These are phyloP conservation scores for Chamaetylas fuelleborni DNA, from an alignment of 2,113 vertebrate species.

Conservation along the genomic window DNA sequence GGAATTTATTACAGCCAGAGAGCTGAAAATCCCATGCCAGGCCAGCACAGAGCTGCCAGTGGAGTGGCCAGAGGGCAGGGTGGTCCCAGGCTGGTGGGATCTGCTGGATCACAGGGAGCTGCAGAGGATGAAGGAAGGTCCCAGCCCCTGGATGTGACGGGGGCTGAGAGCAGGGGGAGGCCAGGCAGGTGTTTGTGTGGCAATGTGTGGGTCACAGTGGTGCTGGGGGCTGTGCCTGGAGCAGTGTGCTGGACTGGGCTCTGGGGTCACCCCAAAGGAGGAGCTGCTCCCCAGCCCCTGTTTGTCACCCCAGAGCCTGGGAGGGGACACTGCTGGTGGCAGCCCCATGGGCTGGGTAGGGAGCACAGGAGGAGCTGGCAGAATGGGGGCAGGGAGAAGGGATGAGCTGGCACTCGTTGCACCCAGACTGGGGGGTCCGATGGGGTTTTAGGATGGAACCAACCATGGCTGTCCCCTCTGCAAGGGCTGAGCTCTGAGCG, in stretches of 20 bases:
- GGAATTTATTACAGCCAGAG: background rate
- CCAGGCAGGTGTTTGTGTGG: background rate
- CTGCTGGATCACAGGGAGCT: background rate
- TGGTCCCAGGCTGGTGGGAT: background rate
- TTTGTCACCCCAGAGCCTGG: background rate
- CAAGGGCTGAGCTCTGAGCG: background rate
- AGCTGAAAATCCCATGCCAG: rapidly evolving
- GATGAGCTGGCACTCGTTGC: background rate
- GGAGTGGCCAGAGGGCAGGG: background rate
- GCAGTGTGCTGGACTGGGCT: rapidly evolving
- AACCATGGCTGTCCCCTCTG: rapidly evolving
- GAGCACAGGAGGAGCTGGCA: background rate
- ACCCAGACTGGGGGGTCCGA: background rate
- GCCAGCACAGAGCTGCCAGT: background rate
- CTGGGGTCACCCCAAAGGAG: background rate
- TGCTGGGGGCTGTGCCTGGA: background rate
- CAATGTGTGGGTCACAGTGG: rapidly evolving
- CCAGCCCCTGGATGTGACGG: rapidly evolving
- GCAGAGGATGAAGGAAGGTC: background rate
- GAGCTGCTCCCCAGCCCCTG: rapidly evolving
- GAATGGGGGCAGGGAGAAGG: background rate
- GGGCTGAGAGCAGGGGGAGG: background rate
- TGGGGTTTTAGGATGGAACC: background rate
- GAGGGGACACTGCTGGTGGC: background rate
- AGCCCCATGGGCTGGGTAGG: background rate